These are phyloP conservation scores for Argyresthia albistria DNA, from an alignment of 2,888 invertebrate species.

Conservation along the genomic window DNA sequence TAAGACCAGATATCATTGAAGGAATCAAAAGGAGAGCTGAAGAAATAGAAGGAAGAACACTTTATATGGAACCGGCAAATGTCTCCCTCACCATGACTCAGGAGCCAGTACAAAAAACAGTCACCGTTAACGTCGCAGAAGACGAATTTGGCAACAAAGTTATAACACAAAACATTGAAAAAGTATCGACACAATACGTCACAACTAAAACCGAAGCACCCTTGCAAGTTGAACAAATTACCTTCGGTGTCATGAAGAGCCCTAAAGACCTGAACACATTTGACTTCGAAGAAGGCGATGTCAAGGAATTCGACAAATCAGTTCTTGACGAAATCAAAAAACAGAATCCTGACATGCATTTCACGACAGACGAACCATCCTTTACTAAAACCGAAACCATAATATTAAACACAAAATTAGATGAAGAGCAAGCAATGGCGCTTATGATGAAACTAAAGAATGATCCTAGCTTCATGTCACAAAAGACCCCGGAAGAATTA, in stretches of 20 bases:
- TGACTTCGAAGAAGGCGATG: conserved; percentile 54
- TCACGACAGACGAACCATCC: conserved; percentile 55
- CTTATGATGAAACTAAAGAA: conserved; percentile 59
- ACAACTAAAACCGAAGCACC: conserved; percentile 54
- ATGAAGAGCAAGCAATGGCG: conserved; percentile 55
- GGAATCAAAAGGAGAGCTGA: conserved; percentile 46
- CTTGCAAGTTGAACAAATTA: conserved; percentile 60
- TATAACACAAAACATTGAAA: conserved; percentile 61
- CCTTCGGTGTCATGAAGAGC: conserved; percentile 55
- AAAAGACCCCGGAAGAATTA: conserved; percentile 55
- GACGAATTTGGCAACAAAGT: conserved; percentile 65
- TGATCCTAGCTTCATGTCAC: conserved; percentile 60
- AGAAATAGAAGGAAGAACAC: conserved; percentile 44
- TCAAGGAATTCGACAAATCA: conserved; percentile 52
- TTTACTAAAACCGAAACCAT: conserved; percentile 66
- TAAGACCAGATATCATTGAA: conserved; percentile 58
- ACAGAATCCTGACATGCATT: conserved; percentile 61
- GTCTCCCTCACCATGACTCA: conserved; percentile 60
- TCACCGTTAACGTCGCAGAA: conserved; percentile 63
- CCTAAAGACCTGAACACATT: conserved; percentile 45
- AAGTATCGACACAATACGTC: conserved; percentile 52
- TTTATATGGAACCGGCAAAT: conserved; percentile 61
- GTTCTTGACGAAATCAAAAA: conserved; percentile 56
- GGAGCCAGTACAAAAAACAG: conserved; percentile 62
- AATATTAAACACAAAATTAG: conserved; percentile 63